These are phyloP conservation scores for Prenolepis imparis DNA, from an alignment of 2,888 invertebrate genomes.

Conservation along the genomic window DNA sequence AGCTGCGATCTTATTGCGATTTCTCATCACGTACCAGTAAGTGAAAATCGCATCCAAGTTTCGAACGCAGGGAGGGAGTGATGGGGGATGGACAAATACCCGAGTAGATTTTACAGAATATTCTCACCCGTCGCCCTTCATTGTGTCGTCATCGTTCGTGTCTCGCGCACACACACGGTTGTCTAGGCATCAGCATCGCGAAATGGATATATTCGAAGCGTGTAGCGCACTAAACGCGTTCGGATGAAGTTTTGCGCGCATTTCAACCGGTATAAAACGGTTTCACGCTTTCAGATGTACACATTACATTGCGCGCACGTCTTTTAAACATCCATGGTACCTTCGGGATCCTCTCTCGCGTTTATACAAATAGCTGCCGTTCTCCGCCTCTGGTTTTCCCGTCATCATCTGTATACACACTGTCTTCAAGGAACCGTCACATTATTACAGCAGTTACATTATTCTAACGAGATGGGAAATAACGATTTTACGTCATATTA, in stretches of 20 bases:
- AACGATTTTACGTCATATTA: not conserved
- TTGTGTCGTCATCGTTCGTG: not conserved
- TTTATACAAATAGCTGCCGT: not conserved
- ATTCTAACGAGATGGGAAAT: not conserved
- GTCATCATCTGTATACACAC: not conserved
- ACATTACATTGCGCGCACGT: not conserved
- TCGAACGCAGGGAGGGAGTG: slow-evolving; percentile 47
- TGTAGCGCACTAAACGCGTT: slow-evolving; percentile 10
- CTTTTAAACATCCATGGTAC: not conserved
- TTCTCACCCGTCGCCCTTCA: slow-evolving; percentile 32
- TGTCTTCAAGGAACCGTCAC: not conserved
- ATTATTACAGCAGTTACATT: slow-evolving; percentile 4
- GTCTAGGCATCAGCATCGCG: not conserved
- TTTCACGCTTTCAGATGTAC: slow-evolving; percentile 18
- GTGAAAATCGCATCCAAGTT: slow-evolving; percentile 72
- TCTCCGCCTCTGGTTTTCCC: not conserved
- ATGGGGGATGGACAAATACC: slow-evolving; percentile 44
- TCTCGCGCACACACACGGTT: not conserved
- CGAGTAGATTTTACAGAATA: slow-evolving; percentile 57
- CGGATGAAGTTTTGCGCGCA: slow-evolving; percentile 9
- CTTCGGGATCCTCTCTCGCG: not conserved
- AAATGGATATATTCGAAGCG: slow-evolving; percentile 17
- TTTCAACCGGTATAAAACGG: not conserved
- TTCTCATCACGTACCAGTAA: slow-evolving; percentile 75
- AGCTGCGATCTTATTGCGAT: slow-evolving; percentile 57